Conservation (phyloP, 2,113 vertebrate species). For the Pelecanus crispus region DNA sequence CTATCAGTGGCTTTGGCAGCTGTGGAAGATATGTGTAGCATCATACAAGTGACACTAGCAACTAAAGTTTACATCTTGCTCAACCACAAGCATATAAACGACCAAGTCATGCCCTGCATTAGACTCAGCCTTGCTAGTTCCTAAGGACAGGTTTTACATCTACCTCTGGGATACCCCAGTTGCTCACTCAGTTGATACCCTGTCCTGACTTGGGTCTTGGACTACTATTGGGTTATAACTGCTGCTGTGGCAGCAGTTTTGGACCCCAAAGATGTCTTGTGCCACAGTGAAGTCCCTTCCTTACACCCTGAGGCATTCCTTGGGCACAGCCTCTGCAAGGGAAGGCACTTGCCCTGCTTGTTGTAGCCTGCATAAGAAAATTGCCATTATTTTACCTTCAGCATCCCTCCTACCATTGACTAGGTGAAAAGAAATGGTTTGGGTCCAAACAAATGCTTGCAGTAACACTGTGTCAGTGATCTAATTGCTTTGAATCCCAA, state of each 20-base stretch:
- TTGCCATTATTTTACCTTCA: not conserved
- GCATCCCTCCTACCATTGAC: not conserved
- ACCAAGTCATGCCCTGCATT: not conserved
- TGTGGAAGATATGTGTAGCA: accelerated
- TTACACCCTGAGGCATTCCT: not conserved
- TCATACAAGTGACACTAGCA: not conserved
- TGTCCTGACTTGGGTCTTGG: not conserved
- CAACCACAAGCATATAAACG: not conserved
- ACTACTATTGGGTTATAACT: not conserved
- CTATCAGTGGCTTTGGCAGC: not conserved
- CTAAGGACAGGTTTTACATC: not conserved
- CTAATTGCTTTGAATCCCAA: not conserved
- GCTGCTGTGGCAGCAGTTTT: not conserved
- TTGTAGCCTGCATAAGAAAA: not conserved
- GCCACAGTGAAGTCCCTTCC: not conserved
- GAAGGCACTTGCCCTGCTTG: not conserved
- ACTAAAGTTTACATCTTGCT: not conserved
- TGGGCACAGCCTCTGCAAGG: not conserved
- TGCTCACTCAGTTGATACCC: not conserved
- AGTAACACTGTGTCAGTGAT: not conserved
- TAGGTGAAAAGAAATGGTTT: not conserved
- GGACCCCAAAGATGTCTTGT: not conserved
- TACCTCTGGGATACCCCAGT: not conserved
- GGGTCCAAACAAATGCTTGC: not conserved
- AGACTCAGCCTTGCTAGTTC: not conserved